Conservation (phyloP, 2,888 invertebrate genomes). For the Eilema griseolum region DNA sequence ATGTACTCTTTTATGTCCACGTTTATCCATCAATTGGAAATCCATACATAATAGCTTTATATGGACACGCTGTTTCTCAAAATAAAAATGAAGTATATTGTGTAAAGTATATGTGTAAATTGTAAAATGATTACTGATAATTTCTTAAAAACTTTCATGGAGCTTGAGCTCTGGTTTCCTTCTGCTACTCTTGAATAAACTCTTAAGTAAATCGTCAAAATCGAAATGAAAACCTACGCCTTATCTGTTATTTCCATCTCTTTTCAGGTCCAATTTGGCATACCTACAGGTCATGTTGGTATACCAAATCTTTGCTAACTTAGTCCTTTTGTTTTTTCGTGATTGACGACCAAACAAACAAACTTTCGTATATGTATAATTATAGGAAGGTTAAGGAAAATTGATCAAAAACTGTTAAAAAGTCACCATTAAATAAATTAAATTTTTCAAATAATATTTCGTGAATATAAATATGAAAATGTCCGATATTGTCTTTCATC, state of each 20-base stretch:
- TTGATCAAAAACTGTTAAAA: not conserved
- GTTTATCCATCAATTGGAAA: constrained; percentile 4
- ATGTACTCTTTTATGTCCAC: not conserved
- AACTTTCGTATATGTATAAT: too few relatives aligned
- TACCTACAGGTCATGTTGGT: too few relatives aligned
- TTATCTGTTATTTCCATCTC: too few relatives aligned
- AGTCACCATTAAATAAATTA: not conserved
- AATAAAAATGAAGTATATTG: not conserved
- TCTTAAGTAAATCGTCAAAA: too few relatives aligned
- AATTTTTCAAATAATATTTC: not conserved
- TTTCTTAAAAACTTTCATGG: not conserved
- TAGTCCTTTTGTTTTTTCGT: too few relatives aligned
- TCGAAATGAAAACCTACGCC: too few relatives aligned
- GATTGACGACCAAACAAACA: too few relatives aligned
- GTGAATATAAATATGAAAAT: not conserved
- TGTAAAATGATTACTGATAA: not conserved
- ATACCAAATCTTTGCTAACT: too few relatives aligned
- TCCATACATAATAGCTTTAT: constrained; percentile 4
- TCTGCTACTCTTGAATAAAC: too few relatives aligned
- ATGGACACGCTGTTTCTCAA: not conserved
- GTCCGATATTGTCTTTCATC: not conserved
- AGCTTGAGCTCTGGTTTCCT: too few relatives aligned
- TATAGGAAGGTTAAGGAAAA: not conserved
- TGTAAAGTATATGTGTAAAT: not conserved
- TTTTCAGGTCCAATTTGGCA: too few relatives aligned